Percentiles rank a stretch among this genome's conserved stretches.
phyloP scores from a whole-genome alignment of 2,888 invertebrate genomes.

The Athalia circularis region DNA sequence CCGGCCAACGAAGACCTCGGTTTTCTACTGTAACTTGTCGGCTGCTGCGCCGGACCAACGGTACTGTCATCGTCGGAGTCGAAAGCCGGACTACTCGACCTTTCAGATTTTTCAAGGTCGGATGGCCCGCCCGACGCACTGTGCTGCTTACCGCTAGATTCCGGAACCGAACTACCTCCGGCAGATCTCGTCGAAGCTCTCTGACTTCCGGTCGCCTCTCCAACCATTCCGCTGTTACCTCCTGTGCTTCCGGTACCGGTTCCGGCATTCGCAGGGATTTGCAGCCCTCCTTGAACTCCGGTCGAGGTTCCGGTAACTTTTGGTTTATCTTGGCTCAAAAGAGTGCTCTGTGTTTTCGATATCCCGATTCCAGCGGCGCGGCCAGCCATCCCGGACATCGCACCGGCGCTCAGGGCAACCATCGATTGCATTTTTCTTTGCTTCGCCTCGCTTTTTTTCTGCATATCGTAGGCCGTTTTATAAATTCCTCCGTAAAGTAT shows the following conservation, averaged over 20 bases:
- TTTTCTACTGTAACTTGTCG: constrained; percentile 57
- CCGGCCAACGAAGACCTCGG: constrained; percentile 81
- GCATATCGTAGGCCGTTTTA: constrained; percentile 97
- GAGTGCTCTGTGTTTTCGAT: constrained; percentile 82
- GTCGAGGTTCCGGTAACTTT: constrained; percentile 76
- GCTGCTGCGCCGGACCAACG: constrained; percentile 69
- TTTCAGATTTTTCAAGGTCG: constrained; percentile 84
- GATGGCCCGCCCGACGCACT: constrained; percentile 67
- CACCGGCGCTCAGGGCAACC: constrained; percentile 92
- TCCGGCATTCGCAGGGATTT: constrained; percentile 51
- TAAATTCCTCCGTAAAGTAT: constrained; percentile 98
- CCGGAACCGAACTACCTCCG: constrained; percentile 12
- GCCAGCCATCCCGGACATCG: constrained; percentile 93
- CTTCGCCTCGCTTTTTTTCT: constrained; percentile 97
- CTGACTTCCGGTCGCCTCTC: constrained; percentile 53
- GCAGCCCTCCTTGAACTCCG: constrained; percentile 72
- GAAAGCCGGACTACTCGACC: constrained; percentile 95
- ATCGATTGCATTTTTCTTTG: constrained; percentile 96
- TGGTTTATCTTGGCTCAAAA: constrained; percentile 84
- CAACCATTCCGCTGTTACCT: constrained; percentile 21
- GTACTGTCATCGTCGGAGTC: constrained; percentile 95
- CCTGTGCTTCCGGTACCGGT: no score
- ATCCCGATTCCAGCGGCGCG: constrained; percentile 90
- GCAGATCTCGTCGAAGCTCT: constrained; percentile 34
- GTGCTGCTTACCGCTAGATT: constrained; percentile 44